Evolutionary conservation across 2,797 vertebrate species (phyloP).

Genomic region (Eulemur rubriventer): DNA sequence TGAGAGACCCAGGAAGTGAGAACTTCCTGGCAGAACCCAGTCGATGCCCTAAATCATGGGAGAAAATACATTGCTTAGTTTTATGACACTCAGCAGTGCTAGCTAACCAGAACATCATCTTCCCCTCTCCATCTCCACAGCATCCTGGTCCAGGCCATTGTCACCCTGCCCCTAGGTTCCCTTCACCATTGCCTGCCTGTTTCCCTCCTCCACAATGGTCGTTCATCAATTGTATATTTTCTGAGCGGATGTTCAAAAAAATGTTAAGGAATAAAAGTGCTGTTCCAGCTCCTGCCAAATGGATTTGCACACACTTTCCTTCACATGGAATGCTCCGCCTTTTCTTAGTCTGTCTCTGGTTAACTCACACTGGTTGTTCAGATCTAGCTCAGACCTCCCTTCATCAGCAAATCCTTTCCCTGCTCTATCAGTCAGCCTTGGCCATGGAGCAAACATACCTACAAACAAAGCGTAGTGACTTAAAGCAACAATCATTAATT

Average conservation of each 20-base stretch:
- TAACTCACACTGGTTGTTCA: not conserved
- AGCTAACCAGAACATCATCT: not conserved
- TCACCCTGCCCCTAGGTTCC: not conserved
- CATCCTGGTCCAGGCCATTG: not conserved
- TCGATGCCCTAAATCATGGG: not conserved
- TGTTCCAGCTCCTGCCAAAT: too few species aligned
- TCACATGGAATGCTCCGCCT: not conserved
- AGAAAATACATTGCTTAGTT: not conserved
- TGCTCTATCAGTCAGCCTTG: not conserved
- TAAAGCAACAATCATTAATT: not conserved
- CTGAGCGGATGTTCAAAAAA: not conserved
- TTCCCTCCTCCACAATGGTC: not conserved
- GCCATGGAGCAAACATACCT: not conserved
- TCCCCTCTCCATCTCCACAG: not conserved
- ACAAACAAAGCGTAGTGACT: not conserved
- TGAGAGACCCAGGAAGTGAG: not conserved
- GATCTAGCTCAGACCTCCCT: not conserved
- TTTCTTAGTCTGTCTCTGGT: not conserved
- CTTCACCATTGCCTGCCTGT: not conserved
- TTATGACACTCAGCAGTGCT: rapidly evolving
- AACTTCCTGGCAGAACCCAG: not conserved
- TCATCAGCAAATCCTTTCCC: not conserved
- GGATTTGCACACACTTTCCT: rapidly evolving
- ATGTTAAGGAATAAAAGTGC: not conserved
- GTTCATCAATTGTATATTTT: not conserved